A percentile compares a stretch with the other conserved stretches of the same genome.
These are phyloP conservation scores for Drosophila paulistorum DNA, from an alignment of 1,140 invertebrate genomes.

Conservation along the genomic window DNA sequence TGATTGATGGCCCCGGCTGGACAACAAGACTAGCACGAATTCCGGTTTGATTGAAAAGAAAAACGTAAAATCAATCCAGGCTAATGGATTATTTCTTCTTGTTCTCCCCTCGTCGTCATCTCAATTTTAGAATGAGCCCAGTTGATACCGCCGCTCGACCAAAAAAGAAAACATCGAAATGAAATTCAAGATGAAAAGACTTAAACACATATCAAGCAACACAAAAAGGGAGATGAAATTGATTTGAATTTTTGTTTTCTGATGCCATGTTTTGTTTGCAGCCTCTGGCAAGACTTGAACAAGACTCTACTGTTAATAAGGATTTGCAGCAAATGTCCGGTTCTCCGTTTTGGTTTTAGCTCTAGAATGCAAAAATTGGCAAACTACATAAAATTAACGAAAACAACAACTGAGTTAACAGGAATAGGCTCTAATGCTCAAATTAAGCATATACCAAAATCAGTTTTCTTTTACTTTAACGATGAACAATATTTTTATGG, in stretches of 20 bases:
- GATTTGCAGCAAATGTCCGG: neutral
- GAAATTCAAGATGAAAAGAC: neutral
- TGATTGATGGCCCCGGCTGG: conserved; percentile 59
- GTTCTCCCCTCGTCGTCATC: neutral
- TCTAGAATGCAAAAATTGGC: neutral
- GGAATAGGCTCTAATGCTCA: neutral
- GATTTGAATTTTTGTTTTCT: neutral
- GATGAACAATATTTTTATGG: neutral
- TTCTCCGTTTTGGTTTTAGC: neutral
- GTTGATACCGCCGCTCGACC: neutral
- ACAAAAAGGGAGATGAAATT: neutral
- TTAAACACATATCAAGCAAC: neutral
- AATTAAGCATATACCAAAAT: neutral
- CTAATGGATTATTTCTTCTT: conserved; percentile 53
- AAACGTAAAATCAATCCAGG: conserved; percentile 61
- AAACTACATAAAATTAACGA: neutral
- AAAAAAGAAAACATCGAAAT: neutral
- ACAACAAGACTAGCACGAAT: conserved; percentile 37
- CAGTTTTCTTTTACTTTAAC: neutral
- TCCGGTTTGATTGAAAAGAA: conserved; percentile 69
- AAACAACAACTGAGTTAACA: neutral
- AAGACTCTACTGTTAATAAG: neutral
- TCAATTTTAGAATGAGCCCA: neutral
- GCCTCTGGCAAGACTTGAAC: neutral
- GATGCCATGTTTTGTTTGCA: neutral